Conservation (phyloP, 2,113 vertebrate genomes). For the Accipiter cooperii region DNA sequence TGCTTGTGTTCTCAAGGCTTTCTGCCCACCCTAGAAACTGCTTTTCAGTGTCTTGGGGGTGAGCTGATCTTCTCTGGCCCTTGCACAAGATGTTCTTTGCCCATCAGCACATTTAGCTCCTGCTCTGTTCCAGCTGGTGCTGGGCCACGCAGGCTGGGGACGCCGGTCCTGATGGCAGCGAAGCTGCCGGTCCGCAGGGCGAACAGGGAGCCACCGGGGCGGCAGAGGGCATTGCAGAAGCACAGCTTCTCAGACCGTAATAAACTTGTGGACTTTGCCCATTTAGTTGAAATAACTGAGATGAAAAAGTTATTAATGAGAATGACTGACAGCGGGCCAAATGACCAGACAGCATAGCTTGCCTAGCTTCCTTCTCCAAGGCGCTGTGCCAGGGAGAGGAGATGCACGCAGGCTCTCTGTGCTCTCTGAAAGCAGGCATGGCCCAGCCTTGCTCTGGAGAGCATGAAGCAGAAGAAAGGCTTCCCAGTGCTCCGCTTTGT, state of each 20-base stretch:
- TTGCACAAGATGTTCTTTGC: neutral
- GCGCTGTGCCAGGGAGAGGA: neutral
- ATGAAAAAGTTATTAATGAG: neutral
- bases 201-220: rapidly evolving
- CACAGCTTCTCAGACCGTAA: neutral
- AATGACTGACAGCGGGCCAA: neutral
- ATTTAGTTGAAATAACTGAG: neutral
- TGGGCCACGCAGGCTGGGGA: neutral
- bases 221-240: neutral
- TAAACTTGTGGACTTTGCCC: neutral
- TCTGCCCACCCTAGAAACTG: neutral
- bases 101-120: neutral
- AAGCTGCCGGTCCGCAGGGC: rapidly evolving
- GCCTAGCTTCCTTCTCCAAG: neutral
- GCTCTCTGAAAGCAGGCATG: neutral
- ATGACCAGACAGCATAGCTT: neutral
- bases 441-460: neutral
- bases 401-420: neutral
- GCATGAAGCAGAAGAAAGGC: neutral
- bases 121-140: neutral
- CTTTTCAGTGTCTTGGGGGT: neutral
- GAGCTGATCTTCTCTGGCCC: neutral
- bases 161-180: rapidly evolving
- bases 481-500: neutral
- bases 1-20: neutral